Conservation (phyloP, 2,888 invertebrate genomes). For the Apodemia zela region DNA sequence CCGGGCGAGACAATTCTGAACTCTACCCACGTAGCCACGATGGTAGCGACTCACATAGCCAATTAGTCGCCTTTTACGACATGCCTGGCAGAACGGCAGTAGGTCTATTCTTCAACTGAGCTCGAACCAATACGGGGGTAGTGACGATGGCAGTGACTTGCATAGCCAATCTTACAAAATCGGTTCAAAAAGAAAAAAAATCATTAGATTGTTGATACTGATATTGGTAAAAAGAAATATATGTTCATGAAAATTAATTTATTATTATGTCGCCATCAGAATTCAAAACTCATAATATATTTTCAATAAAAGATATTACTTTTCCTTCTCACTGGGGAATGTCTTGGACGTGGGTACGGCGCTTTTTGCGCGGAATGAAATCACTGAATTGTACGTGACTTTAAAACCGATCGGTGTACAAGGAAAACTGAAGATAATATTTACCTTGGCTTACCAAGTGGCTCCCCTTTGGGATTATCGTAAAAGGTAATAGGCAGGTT, state of each 20-base stretch:
- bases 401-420: conserved; percentile 58
- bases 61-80: too few species aligned
- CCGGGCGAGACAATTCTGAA: too few species aligned
- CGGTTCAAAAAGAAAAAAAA: background rate
- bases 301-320: conserved; percentile 14
- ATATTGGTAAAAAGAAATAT: background rate
- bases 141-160: too few species aligned
- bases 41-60: too few species aligned
- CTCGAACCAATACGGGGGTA: too few species aligned
- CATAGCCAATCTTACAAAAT: too few species aligned
- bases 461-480: conserved; percentile 42
- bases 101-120: too few species aligned
- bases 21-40: too few species aligned
- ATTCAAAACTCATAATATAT: conserved; percentile 6
- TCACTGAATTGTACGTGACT: conserved; percentile 66
- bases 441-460: conserved; percentile 57
- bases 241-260: conserved; percentile 5
- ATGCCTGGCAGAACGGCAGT: too few species aligned
- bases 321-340: conserved; percentile 37
- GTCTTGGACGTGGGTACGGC: conserved; percentile 44
- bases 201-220: background rate
- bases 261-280: conserved; percentile 1
- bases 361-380: conserved; percentile 62
- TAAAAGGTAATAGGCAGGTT: conserved; percentile 27
- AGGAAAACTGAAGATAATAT: conserved; percentile 64